Evolutionary conservation across 1,140 invertebrate genomes (phyloP).

Genomic region (Drosophila miranda): DNA sequence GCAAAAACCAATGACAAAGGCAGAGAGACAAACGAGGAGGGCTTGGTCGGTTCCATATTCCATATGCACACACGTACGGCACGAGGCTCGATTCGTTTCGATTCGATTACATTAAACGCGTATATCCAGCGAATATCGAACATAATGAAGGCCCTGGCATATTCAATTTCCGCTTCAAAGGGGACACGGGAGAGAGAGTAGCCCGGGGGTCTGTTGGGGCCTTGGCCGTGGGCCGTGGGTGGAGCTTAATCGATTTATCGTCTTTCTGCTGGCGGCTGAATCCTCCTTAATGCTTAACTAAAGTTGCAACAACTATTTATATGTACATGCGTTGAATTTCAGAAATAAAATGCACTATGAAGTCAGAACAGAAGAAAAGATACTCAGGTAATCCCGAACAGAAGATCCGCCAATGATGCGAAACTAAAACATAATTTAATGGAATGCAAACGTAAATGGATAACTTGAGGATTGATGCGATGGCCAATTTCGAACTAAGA

Average conservation of each 20-base stretch:
- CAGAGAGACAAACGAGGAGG: constrained; percentile 17
- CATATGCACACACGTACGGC: constrained; percentile 8
- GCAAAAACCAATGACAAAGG: constrained; percentile 38
- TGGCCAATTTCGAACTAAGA: constrained; percentile 34
- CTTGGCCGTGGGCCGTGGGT: background rate
- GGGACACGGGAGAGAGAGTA: background rate
- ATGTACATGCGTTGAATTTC: constrained; percentile 51
- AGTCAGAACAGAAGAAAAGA: constrained; percentile 12
- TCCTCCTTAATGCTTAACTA: constrained; percentile 42
- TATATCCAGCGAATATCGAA: constrained; percentile 10
- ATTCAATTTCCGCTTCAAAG: constrained; percentile 37
- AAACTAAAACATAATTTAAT: constrained; percentile 11
- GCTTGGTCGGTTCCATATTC: background rate
- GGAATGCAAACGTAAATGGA: constrained; percentile 10
- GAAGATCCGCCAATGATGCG: constrained; percentile 13
- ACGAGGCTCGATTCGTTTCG: constrained; percentile 16
- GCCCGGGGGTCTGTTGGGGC: background rate
- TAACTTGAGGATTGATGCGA: constrained; percentile 26
- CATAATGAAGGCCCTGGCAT: constrained; percentile 27
- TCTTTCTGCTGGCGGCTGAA: background rate
- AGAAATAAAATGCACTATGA: constrained; percentile 32
- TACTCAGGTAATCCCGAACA: background rate
- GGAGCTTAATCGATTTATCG: constrained; percentile 11
- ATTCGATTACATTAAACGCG: constrained; percentile 23
- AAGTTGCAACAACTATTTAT: constrained; percentile 55